A percentile compares a stretch with the other conserved stretches of the same genome.
Conservation (phyloP, 2,888 invertebrate species). For the Mythimna ferrago region DNA sequence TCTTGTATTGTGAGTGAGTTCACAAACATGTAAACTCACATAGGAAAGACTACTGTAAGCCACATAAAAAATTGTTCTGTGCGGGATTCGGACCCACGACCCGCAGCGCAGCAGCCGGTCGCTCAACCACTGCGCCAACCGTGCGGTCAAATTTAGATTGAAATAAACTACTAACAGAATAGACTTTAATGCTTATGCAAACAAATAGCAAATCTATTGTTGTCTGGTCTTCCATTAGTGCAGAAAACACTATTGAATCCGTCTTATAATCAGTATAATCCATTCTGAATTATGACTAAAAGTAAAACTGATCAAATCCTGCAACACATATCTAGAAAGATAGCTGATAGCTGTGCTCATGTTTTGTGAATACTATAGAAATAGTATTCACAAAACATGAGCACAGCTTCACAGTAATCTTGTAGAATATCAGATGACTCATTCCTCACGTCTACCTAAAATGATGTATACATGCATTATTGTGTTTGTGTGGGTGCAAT, state of each 20-base stretch:
- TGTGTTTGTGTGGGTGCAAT: constrained; percentile 6
- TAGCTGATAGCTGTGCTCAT: too few species aligned
- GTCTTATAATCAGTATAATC: constrained; percentile 10
- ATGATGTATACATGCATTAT: neutral
- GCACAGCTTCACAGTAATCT: neutral
- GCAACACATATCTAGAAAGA: constrained; percentile 9
- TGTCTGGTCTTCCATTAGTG: constrained; percentile 11
- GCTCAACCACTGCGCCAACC: too few species aligned
- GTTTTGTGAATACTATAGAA: too few species aligned
- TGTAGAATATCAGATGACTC: constrained; percentile 20
- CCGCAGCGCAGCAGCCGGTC: too few species aligned
- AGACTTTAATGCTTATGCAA: neutral
- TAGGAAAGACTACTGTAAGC: too few species aligned
- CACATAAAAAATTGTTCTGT: too few species aligned
- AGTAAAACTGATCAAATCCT: constrained; percentile 18
- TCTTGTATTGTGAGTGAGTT: too few species aligned
- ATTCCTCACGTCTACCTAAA: constrained; percentile 17
- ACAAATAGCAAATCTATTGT: constrained; percentile 15
- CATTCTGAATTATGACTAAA: constrained; percentile 19
- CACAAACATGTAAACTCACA: too few species aligned
- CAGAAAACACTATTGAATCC: constrained; percentile 5
- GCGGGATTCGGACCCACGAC: too few species aligned
- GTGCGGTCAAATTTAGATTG: too few species aligned
- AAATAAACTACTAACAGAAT: too few species aligned
- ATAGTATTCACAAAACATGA: neutral